A percentile compares a stretch with the other conserved stretches of the same genome.
Conservation (phyloP, 2,113 vertebrate species). For the Sigmodon hispidus region DNA sequence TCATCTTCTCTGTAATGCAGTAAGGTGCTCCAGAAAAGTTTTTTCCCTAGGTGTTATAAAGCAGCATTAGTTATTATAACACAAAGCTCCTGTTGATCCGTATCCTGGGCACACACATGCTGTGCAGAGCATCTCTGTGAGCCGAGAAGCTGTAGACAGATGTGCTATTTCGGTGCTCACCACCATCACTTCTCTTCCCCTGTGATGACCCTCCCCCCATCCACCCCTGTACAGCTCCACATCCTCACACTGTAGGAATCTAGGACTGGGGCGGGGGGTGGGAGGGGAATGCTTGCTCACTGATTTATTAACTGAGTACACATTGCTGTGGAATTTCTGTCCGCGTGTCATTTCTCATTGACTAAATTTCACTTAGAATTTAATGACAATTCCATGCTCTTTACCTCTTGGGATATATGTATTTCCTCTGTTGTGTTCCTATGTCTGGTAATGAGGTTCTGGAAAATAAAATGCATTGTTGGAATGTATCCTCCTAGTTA, state of each 20-base stretch:
- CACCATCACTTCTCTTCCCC: not conserved
- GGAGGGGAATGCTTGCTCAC: not conserved
- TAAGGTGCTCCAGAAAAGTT: not conserved
- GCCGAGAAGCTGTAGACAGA: not conserved
- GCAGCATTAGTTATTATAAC: not conserved
- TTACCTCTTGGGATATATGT: conserved; percentile 29
- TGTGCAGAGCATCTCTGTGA: not conserved
- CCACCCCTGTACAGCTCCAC: accelerated
- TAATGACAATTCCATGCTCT: conserved; percentile 59
- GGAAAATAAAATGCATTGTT: conserved; percentile 35
- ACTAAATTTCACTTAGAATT: conserved; percentile 55
- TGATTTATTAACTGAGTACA: conserved; percentile 31
- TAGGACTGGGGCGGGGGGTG: no score
- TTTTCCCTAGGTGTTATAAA: conserved; percentile 1
- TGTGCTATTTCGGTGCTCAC: not conserved
- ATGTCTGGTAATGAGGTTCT: conserved; percentile 49
- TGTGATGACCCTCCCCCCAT: not conserved
- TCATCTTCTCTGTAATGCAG: not conserved
- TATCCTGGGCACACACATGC: not conserved
- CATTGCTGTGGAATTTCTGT: conserved; percentile 42
- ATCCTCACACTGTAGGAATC: not conserved
- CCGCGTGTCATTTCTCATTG: conserved; percentile 45
- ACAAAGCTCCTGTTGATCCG: not conserved
- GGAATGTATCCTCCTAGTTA: conserved; percentile 25
- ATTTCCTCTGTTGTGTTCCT: conserved; percentile 11